Base-by-base conservation (phyloP, 2,113 vertebrate genomes). In the Oplegnathus fasciatus region DNA sequence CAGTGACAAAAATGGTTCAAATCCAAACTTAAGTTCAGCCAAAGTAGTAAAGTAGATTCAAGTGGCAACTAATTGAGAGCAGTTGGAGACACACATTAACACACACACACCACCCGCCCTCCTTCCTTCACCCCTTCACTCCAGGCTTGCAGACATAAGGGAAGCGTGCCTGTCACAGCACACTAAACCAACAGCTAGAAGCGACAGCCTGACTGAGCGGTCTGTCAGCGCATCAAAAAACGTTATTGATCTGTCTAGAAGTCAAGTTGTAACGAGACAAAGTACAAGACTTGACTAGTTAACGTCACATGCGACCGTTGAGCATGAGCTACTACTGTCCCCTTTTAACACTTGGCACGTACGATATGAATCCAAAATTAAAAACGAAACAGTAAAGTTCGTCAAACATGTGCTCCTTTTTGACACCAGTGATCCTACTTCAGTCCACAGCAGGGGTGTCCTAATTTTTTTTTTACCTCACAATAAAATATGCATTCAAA, bases 181-280 rank as follows among this genome's bases (percentile, higher is more conserved):
- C 76, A 87, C 70, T 84, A 85, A 80, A 81, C 75, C 84, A 86
- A 80, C 85, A 78, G 83, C 85, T 81, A 46, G 34, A n/a, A 88
- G 86, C 62, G 75, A 88, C 90, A 89, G 40, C 40, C 75, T 83
- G 86, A 89, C 55, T 66, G 86, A 89, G 82, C 42, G 77, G 85
- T 85, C 85, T 90, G 86, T 85, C 80, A 87, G 44, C 4, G 10
- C 70, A 62, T 86, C 90, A 86, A 10, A 90, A 78, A 72, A 67
- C 64, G n/a, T 50, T 87, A 93, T 88, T 89, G 88, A 93, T 93
- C 78, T 30, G 85, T 90, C 83, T 80, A 57, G 20, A 72, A 87
- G 68, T 86, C 52, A 42, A 67, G 57, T 57, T 73, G 46, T 62
- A 37, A 62, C 18, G 17, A 85, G 76, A 86, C n/a, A 85, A 71